Evolutionary conservation across 2,797 vertebrate species (phyloP), one percentile per base, ranked within the genome.

Genomic region (Schizopygopsis malacanthus): DNA sequence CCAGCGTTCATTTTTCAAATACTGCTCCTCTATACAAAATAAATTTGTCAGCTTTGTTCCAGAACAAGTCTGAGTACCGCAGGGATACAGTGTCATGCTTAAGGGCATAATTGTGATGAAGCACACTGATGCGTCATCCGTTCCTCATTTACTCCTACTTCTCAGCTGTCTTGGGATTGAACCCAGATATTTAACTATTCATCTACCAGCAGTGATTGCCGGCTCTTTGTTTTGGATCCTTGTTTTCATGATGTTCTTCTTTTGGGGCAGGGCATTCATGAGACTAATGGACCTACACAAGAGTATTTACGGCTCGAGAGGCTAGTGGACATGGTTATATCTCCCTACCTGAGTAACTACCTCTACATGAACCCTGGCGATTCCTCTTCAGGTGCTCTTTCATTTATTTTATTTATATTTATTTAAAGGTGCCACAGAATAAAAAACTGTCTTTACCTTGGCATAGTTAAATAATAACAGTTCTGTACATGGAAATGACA

Each of bases 251-350:
- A 78, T 41, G 28, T 79, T 67, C 39, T 69, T 33, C 80, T 4
- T 67, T 52, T 69, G 83, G 18, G 39, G 61, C 92, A 99, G 98
- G 97, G 97, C 1, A 94, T 98, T 86, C 98, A 98, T 16, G 97
- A 98, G 85, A 94, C 96, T n/a, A 90, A 94, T 0, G 95, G 95
- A 56, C 96, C 96, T 37, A 97, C 93, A 69, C 90, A 96, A 83
- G 94, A 96, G 80, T 98, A 97, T 47, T 72, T 94, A 78, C 95
- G 95, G 88, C 91, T 99, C 90, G 98, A 99, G 91, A 95, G 94
- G 20, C 92, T 99, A 88, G 96, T 98, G 88, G 96, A 97, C 88
- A 93, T 95, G 73, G 96, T 96, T 33, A 95, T 99, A 2, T 97
- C 97, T 3, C 98, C 98, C 0, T 99, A 97, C 89, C 92, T 99